A percentile compares a stretch with the other conserved stretches of the same genome.
Evolutionary conservation across 35 echinoderm and acorn worm genomes (phyloP).

Genomic region (Holothuria glaberrima): DNA sequence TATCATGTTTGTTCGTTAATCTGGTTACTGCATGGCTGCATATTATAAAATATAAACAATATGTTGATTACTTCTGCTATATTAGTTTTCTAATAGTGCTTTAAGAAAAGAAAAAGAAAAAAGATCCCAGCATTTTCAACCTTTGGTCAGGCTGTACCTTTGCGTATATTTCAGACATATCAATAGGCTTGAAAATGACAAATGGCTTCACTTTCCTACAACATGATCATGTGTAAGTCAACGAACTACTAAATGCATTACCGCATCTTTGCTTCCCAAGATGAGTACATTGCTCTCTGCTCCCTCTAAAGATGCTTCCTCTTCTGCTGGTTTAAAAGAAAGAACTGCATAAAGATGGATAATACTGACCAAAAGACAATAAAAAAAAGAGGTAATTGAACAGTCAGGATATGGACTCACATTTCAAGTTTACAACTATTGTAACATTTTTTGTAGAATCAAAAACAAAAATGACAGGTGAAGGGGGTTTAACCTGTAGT

Average conservation of each 20-base stretch:
- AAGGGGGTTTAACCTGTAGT: no score
- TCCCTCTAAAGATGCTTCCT: slow-evolving; percentile 5
- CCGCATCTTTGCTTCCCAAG: slow-evolving; percentile 88
- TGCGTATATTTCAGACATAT: no score
- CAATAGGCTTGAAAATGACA: neutral
- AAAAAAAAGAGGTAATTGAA: neutral
- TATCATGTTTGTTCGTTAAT: no score
- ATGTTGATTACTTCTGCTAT: neutral
- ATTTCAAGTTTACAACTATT: neutral
- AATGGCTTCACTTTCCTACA: neutral
- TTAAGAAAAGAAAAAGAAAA: neutral
- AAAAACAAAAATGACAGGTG: neutral
- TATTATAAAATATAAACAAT: neutral
- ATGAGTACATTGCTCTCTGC: slow-evolving; percentile 73
- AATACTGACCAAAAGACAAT: neutral
- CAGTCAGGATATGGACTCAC: neutral
- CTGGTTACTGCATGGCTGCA: no score
- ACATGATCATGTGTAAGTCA: neutral
- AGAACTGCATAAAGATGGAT: neutral
- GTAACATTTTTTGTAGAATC: neutral
- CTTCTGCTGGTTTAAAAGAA: neutral
- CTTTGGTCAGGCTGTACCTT: no score
- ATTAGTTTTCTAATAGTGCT: neutral
- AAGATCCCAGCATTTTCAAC: no score
- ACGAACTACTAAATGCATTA: slow-evolving; percentile 69